Percentiles rank a stretch among this genome's conserved stretches.
These are phyloP conservation scores for Phocides pigmalion DNA, from an alignment of 1,140 invertebrate species.

Conservation along the genomic window DNA sequence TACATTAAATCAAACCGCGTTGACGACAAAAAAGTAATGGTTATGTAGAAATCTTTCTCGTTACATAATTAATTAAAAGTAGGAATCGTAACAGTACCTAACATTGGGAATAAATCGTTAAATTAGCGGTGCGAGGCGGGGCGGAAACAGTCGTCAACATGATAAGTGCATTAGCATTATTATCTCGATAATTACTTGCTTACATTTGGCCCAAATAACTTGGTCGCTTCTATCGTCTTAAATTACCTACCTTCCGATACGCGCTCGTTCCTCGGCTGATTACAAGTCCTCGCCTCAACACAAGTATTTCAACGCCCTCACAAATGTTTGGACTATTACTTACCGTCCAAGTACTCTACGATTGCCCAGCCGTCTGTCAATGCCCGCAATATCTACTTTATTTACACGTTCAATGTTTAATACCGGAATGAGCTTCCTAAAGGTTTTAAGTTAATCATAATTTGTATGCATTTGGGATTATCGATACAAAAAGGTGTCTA, in stretches of 20 bases:
- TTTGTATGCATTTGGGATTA: conserved; percentile 64
- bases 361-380: conserved; percentile 42
- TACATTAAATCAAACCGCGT: too few relatives aligned
- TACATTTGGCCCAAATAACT: conserved; percentile 80
- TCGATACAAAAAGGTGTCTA: conserved; percentile 50
- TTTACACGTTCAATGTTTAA: conserved; percentile 58
- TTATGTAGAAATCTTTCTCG: not conserved
- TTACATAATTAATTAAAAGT: conserved; percentile 9
- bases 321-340: conserved; percentile 71
- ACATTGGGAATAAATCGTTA: conserved; percentile 56
- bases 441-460: conserved; percentile 70
- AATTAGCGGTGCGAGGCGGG: conserved; percentile 48
- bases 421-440: conserved; percentile 62
- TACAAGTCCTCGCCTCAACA: conserved; percentile 41
- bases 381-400: conserved; percentile 53
- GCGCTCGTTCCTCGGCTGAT: conserved; percentile 40
- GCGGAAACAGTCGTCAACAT: conserved; percentile 78
- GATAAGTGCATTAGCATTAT: conserved; percentile 83
- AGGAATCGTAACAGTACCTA: conserved; percentile 27
- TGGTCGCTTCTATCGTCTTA: conserved; percentile 69
- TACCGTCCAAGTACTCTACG: conserved; percentile 55
- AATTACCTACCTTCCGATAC: conserved; percentile 61
- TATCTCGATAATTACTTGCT: conserved; percentile 82
- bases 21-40: too few relatives aligned
- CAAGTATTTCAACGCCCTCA: conserved; percentile 46